A percentile compares a stretch with the other conserved stretches of the same genome.
Conservation (phyloP, 53 echinoderm and acorn worm genomes). For the Holothuria scabra region DNA sequence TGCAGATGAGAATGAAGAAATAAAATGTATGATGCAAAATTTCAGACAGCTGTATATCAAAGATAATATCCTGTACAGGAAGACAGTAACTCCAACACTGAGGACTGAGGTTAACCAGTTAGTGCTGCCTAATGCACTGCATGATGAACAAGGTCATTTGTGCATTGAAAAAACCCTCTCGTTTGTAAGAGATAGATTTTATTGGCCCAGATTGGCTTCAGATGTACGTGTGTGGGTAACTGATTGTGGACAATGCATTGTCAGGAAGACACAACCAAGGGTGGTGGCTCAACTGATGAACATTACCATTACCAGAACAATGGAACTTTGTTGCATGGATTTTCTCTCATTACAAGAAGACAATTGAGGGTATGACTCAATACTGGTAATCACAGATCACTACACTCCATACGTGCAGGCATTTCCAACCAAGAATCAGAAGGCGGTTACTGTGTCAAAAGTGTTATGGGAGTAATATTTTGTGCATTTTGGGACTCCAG, state of each 20-base stretch:
- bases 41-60: background rate
- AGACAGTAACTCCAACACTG: background rate
- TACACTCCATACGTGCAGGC: constrained; percentile 48
- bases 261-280: constrained; percentile 1
- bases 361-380: constrained; percentile 50
- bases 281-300: constrained; percentile 43
- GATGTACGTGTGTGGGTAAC: constrained; percentile 27
- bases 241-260: constrained; percentile 31
- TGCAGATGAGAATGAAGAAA: background rate
- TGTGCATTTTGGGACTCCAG: constrained; percentile 62
- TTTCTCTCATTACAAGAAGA: constrained; percentile 46
- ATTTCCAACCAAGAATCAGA: constrained; percentile 64
- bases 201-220: constrained; percentile 38
- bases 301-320: constrained; percentile 36
- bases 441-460: constrained; percentile 56
- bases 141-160: constrained; percentile 44
- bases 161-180: constrained; percentile 48
- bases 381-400: constrained; percentile 68
- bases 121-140: constrained; percentile 51
- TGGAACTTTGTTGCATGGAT: constrained; percentile 58
- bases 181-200: constrained; percentile 43
- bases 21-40: constrained; percentile 10
- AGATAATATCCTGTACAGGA: constrained; percentile 44
- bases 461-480: constrained; percentile 62
- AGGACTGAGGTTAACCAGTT: constrained; percentile 30